Evolutionary conservation across 2,113 vertebrate genomes (phyloP).

Genomic region (Nothobranchius kuhntae): DNA sequence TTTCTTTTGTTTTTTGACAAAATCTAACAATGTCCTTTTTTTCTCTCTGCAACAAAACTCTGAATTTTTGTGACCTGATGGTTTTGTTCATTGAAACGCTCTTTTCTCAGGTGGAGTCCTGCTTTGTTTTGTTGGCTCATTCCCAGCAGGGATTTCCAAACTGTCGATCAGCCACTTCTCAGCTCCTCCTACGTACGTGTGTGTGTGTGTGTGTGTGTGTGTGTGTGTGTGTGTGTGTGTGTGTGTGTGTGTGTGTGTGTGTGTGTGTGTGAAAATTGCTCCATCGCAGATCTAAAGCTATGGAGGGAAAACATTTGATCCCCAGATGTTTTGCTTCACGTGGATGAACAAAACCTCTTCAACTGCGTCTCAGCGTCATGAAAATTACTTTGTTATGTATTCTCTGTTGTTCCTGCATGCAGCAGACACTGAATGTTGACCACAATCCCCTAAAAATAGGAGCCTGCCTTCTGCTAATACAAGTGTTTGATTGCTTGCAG

Average conservation of each 20-base stretch:
- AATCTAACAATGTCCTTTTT: too few species aligned
- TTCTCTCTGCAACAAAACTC: too few species aligned
- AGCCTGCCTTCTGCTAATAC: constrained; percentile 12
- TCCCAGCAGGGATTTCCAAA: constrained; percentile 27
- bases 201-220: too few species aligned
- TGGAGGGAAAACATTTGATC: constrained; percentile 66
- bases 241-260: too few species aligned
- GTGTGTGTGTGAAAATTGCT: constrained; percentile 44
- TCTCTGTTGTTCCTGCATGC: constrained; percentile 21
- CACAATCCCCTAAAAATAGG: constrained; percentile 42
- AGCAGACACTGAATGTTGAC: constrained; percentile 19
- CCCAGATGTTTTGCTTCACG: constrained; percentile 65
- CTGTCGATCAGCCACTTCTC: constrained; percentile 25
- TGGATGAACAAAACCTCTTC: constrained; percentile 49
- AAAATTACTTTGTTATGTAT: constrained; percentile 65
- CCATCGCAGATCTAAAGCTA: constrained; percentile 43
- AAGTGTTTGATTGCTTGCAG: constrained; percentile 58
- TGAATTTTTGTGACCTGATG: not conserved
- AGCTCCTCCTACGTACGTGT: not conserved
- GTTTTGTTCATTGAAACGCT: not conserved
- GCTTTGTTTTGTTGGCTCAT: constrained; percentile 51
- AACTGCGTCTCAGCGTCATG: constrained; percentile 47
- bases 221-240: too few species aligned
- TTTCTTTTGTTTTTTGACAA: too few species aligned
- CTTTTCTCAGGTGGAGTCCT: constrained; percentile 11